Evolutionary conservation across 2,113 vertebrate species (phyloP).

Genomic region (Amia ocellicauda): DNA sequence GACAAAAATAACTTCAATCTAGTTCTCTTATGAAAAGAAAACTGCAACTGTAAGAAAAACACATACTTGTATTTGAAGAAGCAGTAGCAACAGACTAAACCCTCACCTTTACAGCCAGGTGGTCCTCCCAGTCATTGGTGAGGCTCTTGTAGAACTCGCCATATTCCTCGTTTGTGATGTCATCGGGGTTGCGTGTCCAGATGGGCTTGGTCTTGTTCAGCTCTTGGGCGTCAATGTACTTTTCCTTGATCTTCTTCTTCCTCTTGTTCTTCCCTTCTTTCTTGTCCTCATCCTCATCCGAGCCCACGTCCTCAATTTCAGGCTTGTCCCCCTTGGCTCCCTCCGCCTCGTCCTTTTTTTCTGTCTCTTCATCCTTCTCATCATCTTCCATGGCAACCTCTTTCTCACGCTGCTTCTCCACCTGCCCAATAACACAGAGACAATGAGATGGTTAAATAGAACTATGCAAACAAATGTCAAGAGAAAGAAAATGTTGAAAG

Average conservation of each 20-base stretch:
- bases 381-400: slow-evolving; percentile 86
- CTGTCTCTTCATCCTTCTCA: slow-evolving; percentile 73
- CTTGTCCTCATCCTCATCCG: slow-evolving; percentile 69
- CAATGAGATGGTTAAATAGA: not conserved
- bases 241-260: slow-evolving; percentile 79
- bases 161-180: slow-evolving; percentile 91
- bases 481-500: no score
- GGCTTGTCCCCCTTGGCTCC: slow-evolving; percentile 62
- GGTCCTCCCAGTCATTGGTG: slow-evolving; percentile 78
- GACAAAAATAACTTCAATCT: no score
- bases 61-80: not conserved
- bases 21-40: no score
- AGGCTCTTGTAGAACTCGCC: slow-evolving; percentile 96
- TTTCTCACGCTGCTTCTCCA: slow-evolving; percentile 91
- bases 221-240: slow-evolving; percentile 75
- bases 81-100: not conserved
- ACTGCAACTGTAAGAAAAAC: no score
- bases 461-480: no score
- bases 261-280: slow-evolving; percentile 65
- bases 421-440: slow-evolving; percentile 45
- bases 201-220: slow-evolving; percentile 79
- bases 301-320: slow-evolving; percentile 71
- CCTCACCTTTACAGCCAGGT: slow-evolving; percentile 71
- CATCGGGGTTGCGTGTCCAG: slow-evolving; percentile 93
- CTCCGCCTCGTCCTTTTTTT: slow-evolving; percentile 62